Evolutionary conservation across 1,140 invertebrate genomes (phyloP).

Genomic region (Tigriopus japonicus): DNA sequence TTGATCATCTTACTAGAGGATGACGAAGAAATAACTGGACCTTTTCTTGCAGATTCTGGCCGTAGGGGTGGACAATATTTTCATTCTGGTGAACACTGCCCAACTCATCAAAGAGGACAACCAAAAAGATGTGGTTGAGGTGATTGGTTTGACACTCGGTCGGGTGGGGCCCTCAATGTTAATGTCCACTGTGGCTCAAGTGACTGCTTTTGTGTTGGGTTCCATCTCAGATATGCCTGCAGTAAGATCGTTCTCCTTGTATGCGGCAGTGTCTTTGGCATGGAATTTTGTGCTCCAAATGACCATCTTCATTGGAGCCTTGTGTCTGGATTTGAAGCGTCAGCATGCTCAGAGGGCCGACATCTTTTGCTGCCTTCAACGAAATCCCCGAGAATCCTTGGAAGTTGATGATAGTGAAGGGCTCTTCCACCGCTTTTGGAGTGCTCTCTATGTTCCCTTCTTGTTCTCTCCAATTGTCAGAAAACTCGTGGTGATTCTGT

Average conservation of each 20-base stretch:
- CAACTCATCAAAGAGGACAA: constrained; percentile 31
- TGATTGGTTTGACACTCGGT: constrained; percentile 65
- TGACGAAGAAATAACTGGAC: constrained; percentile 57
- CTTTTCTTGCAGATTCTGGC: constrained; percentile 87
- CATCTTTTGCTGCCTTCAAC: constrained; percentile 23
- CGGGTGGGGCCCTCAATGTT: constrained; percentile 89
- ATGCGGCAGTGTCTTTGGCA: constrained; percentile 81
- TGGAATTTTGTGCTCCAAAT: constrained; percentile 95
- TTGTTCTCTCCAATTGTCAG: constrained; percentile 55
- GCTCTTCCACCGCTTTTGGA: constrained; percentile 42
- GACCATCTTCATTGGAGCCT: constrained; percentile 80
- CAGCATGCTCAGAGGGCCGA: constrained; percentile 50
- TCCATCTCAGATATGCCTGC: constrained; percentile 92
- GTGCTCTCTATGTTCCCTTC: constrained; percentile 61
- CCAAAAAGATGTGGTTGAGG: constrained; percentile 42
- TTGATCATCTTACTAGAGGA: constrained; percentile 70
- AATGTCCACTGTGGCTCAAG: constrained; percentile 71
- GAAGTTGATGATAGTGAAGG: neutral
- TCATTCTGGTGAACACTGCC: constrained; percentile 31
- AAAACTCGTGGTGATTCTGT: constrained; percentile 55
- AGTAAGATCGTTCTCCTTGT: constrained; percentile 85
- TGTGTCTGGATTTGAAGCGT: constrained; percentile 65
- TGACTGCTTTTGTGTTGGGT: constrained; percentile 82
- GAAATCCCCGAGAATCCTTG: constrained; percentile 18
- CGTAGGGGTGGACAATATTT: constrained; percentile 87